A percentile compares a stretch with the other conserved stretches of the same genome.
These are phyloP conservation scores for Hydrotaea diabolus DNA, from an alignment of 2,888 invertebrate genomes.

Conservation along the genomic window DNA sequence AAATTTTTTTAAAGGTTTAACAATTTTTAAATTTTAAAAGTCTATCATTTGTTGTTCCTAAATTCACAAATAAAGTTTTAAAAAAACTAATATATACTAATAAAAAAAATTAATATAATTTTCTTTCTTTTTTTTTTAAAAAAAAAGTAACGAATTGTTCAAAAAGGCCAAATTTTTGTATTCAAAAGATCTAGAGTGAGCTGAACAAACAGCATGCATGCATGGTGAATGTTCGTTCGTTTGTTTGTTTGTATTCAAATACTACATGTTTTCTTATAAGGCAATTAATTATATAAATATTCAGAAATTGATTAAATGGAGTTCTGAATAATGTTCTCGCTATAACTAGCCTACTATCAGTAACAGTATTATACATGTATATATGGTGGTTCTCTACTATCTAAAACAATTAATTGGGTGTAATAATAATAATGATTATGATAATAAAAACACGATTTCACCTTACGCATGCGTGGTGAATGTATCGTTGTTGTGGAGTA, in stretches of 20 bases:
- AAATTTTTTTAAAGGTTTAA: slow-evolving; percentile 22
- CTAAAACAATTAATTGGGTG: slow-evolving; percentile 24
- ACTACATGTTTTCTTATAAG: slow-evolving; percentile 13
- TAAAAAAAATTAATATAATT: slow-evolving; percentile 27
- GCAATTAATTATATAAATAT: slow-evolving; percentile 22
- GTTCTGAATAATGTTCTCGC: neutral
- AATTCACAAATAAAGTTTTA: slow-evolving; percentile 24
- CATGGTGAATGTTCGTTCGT: neutral
- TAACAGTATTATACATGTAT: slow-evolving; percentile 17
- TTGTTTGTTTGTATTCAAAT: slow-evolving; percentile 7
- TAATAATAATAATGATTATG: neutral
- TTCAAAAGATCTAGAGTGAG: neutral
- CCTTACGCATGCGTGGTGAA: neutral
- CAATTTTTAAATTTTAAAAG: slow-evolving; percentile 23
- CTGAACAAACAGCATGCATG: slow-evolving; percentile 8
- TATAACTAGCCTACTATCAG: slow-evolving; percentile 22
- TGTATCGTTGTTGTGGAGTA: neutral
- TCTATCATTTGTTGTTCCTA: neutral
- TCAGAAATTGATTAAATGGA: neutral
- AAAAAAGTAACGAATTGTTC: slow-evolving; percentile 3
- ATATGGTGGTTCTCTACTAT: slow-evolving; percentile 11
- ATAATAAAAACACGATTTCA: slow-evolving; percentile 11
- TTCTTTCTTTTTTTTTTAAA: slow-evolving; percentile 7
- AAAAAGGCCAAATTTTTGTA: slow-evolving; percentile 20
- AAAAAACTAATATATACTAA: neutral